Conservation (phyloP, 2,113 vertebrate genomes). For the Ophthalmolycus amberensis region DNA sequence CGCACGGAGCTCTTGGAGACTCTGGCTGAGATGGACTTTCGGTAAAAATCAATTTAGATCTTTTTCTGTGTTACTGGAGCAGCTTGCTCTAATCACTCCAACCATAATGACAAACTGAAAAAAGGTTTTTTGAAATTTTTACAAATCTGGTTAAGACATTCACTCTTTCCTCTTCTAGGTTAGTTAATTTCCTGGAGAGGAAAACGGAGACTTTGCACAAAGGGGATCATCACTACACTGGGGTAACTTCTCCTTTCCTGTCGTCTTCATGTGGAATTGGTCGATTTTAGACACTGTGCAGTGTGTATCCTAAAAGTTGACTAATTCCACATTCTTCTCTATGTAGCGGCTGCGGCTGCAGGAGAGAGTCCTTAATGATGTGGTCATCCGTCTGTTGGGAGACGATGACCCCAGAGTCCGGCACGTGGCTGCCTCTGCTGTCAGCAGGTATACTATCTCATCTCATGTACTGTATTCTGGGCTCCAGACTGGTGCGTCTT, state of each 20-base stretch:
- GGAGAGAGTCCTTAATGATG: constrained; percentile 88
- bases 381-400: constrained; percentile 91
- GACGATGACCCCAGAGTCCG: constrained; percentile 96
- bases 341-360: constrained; percentile 90
- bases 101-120: no score
- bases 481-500: no score
- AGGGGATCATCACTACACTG: constrained; percentile 93
- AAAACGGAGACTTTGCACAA: constrained; percentile 89
- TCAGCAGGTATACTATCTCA: constrained; percentile 84
- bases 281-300: background rate
- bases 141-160: background rate
- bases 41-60: constrained; percentile 76
- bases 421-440: constrained; percentile 88
- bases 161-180: constrained; percentile 73
- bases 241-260: constrained; percentile 80
- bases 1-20: constrained; percentile 96
- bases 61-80: background rate
- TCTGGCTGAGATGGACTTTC: constrained; percentile 93
- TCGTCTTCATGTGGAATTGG: background rate
- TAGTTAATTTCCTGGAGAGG: constrained; percentile 92
- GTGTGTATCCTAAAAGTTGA: background rate
- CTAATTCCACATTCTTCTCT: constrained; percentile 10
- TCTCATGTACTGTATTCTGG: background rate
- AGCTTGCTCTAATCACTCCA: no score
- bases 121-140: no score